phyloP scores from a whole-genome alignment of 2,888 invertebrate species.

The Pseudococcus longispinus region DNA sequence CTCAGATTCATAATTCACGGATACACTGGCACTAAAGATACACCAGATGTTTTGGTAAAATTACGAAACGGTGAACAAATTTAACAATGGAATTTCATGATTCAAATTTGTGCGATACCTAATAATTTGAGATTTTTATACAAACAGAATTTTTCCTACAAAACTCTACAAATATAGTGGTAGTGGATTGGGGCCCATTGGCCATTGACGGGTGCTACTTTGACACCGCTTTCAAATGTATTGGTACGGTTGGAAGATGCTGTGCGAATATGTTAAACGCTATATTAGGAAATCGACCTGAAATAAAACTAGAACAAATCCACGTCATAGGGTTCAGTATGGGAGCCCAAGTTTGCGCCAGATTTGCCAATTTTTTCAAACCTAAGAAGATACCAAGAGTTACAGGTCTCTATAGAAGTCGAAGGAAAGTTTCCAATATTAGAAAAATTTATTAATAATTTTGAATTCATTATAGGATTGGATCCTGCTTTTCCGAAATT shows the following conservation, averaged over 20 bases:
- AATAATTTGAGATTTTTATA: neutral
- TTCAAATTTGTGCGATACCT: neutral
- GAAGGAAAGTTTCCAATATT: neutral
- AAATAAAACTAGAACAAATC: slow-evolving; percentile 64
- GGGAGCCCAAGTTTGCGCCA: slow-evolving; percentile 71
- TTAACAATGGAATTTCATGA: neutral
- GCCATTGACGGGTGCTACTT: slow-evolving; percentile 70
- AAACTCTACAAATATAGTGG: slow-evolving; percentile 69
- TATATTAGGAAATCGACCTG: slow-evolving; percentile 63
- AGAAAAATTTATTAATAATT: too few species aligned
- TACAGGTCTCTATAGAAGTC: slow-evolving; percentile 63
- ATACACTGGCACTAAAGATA: slow-evolving; percentile 69
- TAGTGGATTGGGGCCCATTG: slow-evolving; percentile 70
- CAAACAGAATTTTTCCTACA: slow-evolving; percentile 66
- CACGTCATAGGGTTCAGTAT: slow-evolving; percentile 73
- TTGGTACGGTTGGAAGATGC: slow-evolving; percentile 69
- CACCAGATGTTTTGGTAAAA: neutral
- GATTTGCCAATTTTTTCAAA: slow-evolving; percentile 64
- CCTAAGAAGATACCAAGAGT: slow-evolving; percentile 66
- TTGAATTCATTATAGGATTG: slow-evolving; percentile 58
- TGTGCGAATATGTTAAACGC: slow-evolving; percentile 68
- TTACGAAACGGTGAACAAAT: neutral
- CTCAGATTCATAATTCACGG: slow-evolving; percentile 71
- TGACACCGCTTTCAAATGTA: slow-evolving; percentile 65
- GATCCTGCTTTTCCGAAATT: slow-evolving; percentile 61